These are phyloP conservation scores for Oscheius myriophilus DNA, from an alignment of 2,888 invertebrate species.

Conservation along the genomic window DNA sequence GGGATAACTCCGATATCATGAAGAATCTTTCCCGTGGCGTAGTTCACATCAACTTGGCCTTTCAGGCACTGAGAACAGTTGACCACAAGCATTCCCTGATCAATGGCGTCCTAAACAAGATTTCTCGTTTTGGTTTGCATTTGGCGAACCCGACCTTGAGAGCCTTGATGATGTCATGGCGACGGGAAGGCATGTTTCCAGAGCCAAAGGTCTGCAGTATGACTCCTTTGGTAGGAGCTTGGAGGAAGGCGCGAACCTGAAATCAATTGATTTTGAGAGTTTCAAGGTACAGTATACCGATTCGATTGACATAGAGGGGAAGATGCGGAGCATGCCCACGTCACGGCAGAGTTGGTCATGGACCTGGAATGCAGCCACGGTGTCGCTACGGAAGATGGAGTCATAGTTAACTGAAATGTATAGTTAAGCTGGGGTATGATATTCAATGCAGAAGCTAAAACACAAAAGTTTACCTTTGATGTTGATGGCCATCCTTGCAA, in stretches of 20 bases:
- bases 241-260: slow-evolving; percentile 74
- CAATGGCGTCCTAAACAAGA: slow-evolving; percentile 55
- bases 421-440: neutral
- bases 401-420: slow-evolving; percentile 77
- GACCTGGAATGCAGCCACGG: slow-evolving; percentile 76
- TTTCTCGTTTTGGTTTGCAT: neutral
- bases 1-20: slow-evolving; percentile 81
- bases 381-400: slow-evolving; percentile 77
- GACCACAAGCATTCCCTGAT: slow-evolving; percentile 82
- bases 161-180: slow-evolving; percentile 81
- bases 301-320: slow-evolving; percentile 87
- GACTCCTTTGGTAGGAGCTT: slow-evolving; percentile 84
- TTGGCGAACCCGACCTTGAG: slow-evolving; percentile 73
- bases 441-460: neutral
- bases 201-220: slow-evolving; percentile 91
- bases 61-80: slow-evolving; percentile 90
- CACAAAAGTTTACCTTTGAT: slow-evolving; percentile 78
- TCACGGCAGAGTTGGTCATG: slow-evolving; percentile 82
- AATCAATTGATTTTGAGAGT: no score
- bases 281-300: no score
- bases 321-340: slow-evolving; percentile 86
- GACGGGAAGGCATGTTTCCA: slow-evolving; percentile 88
- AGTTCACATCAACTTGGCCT: slow-evolving; percentile 83
- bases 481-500: slow-evolving; percentile 85
- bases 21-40: slow-evolving; percentile 84